A percentile compares a stretch with the other conserved stretches of the same genome.
Conservation (phyloP, 2,113 vertebrate species). For the Crotalus horridus region DNA sequence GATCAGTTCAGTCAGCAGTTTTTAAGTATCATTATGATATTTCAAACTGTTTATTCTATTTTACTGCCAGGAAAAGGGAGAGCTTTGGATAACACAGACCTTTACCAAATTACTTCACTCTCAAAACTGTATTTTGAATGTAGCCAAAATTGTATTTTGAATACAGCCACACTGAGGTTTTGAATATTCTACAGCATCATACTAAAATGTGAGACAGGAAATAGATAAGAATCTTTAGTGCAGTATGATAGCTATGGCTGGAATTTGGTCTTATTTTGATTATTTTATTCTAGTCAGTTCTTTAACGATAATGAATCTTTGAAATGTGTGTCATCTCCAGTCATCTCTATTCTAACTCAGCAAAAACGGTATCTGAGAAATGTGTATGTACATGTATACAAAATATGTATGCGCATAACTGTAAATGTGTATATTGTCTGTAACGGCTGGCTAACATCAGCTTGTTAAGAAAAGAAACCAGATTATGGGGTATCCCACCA, state of each 20-base stretch:
- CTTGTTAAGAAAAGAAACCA: not conserved
- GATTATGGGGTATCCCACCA: not conserved
- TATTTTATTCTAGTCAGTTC: conserved; percentile 10
- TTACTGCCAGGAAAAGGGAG: not conserved
- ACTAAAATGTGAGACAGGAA: not conserved
- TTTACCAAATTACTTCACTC: not conserved
- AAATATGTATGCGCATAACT: not conserved
- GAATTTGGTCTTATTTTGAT: conserved; percentile 13
- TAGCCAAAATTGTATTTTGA: not conserved
- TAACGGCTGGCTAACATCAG: not conserved
- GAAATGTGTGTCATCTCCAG: not conserved
- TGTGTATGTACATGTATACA: no score
- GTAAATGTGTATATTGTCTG: not conserved
- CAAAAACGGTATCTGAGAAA: not conserved
- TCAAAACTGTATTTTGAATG: not conserved
- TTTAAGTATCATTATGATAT: not conserved
- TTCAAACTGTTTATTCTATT: not conserved
- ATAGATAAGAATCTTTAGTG: conserved; percentile 2
- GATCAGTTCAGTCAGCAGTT: not conserved
- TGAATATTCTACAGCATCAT: not conserved
- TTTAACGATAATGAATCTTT: not conserved
- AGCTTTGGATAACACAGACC: not conserved
- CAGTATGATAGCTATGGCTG: not conserved
- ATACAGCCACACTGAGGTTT: not conserved
- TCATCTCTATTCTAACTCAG: not conserved